Evolutionary conservation across 2,113 vertebrate genomes (phyloP).

Genomic region (Passer domesticus): DNA sequence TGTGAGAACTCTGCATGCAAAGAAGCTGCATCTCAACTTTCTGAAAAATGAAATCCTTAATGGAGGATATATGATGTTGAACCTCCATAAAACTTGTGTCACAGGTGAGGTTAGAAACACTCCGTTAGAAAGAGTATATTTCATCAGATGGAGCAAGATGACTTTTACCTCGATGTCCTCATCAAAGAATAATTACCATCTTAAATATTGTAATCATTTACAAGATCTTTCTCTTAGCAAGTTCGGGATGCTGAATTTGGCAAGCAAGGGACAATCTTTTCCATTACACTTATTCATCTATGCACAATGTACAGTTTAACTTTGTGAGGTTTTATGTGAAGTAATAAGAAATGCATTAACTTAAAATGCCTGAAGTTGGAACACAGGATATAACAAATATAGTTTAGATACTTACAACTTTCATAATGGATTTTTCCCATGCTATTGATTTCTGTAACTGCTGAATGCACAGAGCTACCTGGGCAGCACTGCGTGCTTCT

Average conservation of each 20-base stretch:
- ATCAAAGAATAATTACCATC: background rate
- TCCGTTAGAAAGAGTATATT: background rate
- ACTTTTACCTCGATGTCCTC: background rate
- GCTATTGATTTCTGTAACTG: constrained; percentile 99
- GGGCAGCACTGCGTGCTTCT: constrained; percentile 92
- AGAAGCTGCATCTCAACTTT: background rate
- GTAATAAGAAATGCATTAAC: background rate
- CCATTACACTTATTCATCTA: background rate
- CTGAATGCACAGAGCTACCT: constrained; percentile 97
- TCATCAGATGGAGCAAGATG: background rate
- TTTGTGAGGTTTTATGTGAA: background rate
- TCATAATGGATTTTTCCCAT: constrained; percentile 99
- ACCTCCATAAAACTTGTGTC: background rate
- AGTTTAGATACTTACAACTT: constrained; percentile 89
- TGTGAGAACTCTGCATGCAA: background rate
- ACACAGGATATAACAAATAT: constrained; percentile 32
- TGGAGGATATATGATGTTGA: background rate
- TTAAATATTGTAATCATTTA: background rate
- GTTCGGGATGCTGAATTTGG: background rate
- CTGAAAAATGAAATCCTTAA: constrained; percentile 2
- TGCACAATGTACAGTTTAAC: background rate
- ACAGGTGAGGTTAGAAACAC: background rate
- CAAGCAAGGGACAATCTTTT: background rate
- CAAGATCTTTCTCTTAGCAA: background rate
- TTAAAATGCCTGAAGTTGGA: constrained; percentile 1